Percentiles rank a stretch among this genome's conserved stretches.
Evolutionary conservation across 2,797 vertebrate genomes (phyloP).

Genomic region (Myotis findleyi): DNA sequence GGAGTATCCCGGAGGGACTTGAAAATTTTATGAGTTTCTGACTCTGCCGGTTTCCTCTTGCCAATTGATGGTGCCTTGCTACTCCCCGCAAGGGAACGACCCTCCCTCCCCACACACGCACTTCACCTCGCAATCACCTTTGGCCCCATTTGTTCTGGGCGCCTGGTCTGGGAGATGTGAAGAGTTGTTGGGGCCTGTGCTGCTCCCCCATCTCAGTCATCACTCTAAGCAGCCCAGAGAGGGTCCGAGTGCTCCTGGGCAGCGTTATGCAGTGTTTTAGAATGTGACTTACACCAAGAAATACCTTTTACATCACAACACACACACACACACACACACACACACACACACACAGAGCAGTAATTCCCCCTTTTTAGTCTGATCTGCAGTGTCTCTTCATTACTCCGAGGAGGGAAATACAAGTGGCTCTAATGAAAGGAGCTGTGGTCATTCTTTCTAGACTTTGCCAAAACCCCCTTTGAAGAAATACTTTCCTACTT

Average conservation of each 20-base stretch:
- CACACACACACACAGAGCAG: neutral
- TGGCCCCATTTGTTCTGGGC: neutral
- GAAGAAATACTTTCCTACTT: neutral
- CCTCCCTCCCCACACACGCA: fast-evolving
- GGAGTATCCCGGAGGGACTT: slow-evolving; percentile 42
- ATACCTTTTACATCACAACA: neutral
- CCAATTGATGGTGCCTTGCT: neutral
- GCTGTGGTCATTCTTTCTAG: neutral
- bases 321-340: no score
- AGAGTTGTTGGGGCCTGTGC: neutral
- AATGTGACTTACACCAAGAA: neutral
- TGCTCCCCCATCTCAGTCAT: neutral
- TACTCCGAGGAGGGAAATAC: neutral
- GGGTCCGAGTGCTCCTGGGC: neutral
- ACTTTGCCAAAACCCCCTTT: neutral
- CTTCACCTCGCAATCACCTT: neutral
- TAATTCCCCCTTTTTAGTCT: neutral
- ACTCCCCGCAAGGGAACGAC: neutral
- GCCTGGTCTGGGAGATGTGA: neutral
- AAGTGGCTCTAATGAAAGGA: neutral
- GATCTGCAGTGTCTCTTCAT: neutral
- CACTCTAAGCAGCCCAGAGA: neutral
- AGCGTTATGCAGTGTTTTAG: neutral
- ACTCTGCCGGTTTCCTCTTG: slow-evolving; percentile 49
- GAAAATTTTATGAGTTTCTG: slow-evolving; percentile 60